Conservation (phyloP, 23 tunicate genomes). For the Clavelina lepadiformis region DNA sequence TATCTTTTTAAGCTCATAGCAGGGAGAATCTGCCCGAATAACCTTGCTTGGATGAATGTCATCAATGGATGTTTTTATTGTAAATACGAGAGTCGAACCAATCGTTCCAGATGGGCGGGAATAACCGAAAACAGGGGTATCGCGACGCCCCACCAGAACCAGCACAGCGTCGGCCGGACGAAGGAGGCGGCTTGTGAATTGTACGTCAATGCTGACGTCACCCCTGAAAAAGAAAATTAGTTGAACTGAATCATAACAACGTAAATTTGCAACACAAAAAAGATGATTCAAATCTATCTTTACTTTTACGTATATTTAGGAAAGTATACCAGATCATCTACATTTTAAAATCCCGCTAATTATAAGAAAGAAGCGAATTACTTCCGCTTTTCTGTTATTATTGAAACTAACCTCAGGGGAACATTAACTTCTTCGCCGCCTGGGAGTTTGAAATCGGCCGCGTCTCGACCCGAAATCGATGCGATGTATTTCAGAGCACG, state of each 20-base stretch:
- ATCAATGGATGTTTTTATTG: constrained; percentile 52
- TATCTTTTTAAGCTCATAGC: constrained; percentile 62
- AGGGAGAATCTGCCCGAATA: constrained; percentile 43
- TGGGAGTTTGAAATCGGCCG: constrained; percentile 59
- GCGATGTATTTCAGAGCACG: constrained; percentile 55
- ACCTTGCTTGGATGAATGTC: constrained; percentile 47
- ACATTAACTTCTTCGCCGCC: constrained; percentile 68
- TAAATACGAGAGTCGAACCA: constrained; percentile 80
- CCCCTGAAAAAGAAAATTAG: constrained; percentile 46
- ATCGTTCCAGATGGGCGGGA: constrained; percentile 28
- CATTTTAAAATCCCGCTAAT: too few species aligned
- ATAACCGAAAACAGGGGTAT: constrained; percentile 1
- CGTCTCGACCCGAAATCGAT: constrained; percentile 68
- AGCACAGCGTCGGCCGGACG: constrained; percentile 89
- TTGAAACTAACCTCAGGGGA: constrained; percentile 57
- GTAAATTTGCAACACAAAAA: too few species aligned
- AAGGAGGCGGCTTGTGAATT: constrained; percentile 63
- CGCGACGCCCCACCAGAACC: constrained; percentile 53
- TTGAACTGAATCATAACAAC: too few species aligned
- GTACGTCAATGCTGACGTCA: constrained; percentile 57
- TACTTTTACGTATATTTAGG: too few species aligned
- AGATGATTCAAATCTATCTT: too few species aligned
- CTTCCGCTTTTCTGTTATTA: too few species aligned
- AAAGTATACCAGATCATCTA: too few species aligned
- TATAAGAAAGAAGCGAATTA: too few species aligned